These are phyloP conservation scores for Pyralis farinalis DNA, from an alignment of 2,888 invertebrate species.

Conservation along the genomic window DNA sequence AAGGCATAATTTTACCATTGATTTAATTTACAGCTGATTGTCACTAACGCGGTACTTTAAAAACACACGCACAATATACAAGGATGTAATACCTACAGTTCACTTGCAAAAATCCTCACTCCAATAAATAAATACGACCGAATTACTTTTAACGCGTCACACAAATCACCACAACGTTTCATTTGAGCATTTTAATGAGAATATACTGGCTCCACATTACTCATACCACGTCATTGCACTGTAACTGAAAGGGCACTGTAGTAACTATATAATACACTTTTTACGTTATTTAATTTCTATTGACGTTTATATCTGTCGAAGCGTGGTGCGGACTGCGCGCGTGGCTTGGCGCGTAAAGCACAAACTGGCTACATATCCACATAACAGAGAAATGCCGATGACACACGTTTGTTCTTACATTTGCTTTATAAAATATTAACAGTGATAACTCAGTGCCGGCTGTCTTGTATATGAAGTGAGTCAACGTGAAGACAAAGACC, in stretches of 20 bases:
- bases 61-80: no score
- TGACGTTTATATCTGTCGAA: constrained; percentile 68
- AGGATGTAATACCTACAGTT: background rate
- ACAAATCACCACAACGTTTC: constrained; percentile 12
- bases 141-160: constrained; percentile 13
- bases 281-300: constrained; percentile 57
- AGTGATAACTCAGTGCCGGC: constrained; percentile 40
- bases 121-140: constrained; percentile 4
- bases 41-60: no score
- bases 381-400: constrained; percentile 36
- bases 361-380: constrained; percentile 39
- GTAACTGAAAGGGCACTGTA: constrained; percentile 3
- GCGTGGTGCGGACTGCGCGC: constrained; percentile 63
- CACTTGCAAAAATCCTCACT: constrained; percentile 1
- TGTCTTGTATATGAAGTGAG: constrained; percentile 18
- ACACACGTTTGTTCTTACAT: constrained; percentile 45
- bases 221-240: constrained; percentile 9
- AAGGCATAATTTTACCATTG: constrained; percentile 3
- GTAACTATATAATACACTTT: constrained; percentile 31
- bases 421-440: constrained; percentile 34
- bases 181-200: constrained; percentile 16
- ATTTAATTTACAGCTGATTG: no score
- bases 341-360: constrained; percentile 50
- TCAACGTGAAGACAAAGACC: constrained; percentile 20
- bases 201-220: constrained; percentile 11